Percentiles rank a stretch among this genome's conserved stretches.
phyloP scores from a whole-genome alignment of 2,888 invertebrate genomes.

The Melanostoma mellinum region DNA sequence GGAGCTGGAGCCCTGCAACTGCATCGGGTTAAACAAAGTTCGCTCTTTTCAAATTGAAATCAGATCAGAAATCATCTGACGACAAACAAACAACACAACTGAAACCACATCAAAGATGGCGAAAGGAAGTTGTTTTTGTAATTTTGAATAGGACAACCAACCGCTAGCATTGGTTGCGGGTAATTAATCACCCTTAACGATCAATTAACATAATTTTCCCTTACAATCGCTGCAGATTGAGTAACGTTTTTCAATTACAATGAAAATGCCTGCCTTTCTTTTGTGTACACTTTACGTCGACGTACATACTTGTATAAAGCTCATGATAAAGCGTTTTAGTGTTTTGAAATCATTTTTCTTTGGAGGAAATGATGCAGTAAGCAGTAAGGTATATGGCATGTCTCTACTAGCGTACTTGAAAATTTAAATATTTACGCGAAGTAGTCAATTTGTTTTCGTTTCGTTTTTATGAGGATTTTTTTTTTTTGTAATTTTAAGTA shows the following conservation, averaged over 20 bases:
- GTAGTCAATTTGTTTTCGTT: conserved; percentile 54
- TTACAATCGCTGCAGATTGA: background rate
- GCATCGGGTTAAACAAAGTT: background rate
- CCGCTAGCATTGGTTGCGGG: conserved; percentile 20
- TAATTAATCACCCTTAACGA: conserved; percentile 40
- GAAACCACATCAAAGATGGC: conserved; percentile 39
- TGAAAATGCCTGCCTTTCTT: too few relatives aligned
- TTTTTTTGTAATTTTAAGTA: conserved; percentile 21
- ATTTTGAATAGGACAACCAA: background rate
- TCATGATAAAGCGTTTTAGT: too few relatives aligned
- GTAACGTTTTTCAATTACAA: background rate
- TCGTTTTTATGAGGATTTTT: conserved; percentile 18
- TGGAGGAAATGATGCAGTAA: too few relatives aligned
- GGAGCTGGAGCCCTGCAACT: too few relatives aligned
- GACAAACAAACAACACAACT: conserved; percentile 20
- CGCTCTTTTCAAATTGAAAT: conserved; percentile 33
- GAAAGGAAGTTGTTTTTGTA: conserved; percentile 38
- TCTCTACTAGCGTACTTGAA: too few relatives aligned
- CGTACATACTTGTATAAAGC: too few relatives aligned
- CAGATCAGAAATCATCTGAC: conserved; percentile 26
- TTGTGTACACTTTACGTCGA: too few relatives aligned
- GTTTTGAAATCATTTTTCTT: too few relatives aligned
- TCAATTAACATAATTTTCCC: conserved; percentile 46
- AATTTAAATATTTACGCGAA: conserved; percentile 27
- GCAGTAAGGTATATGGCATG: too few relatives aligned